phyloP scores from a whole-genome alignment of 1,140 invertebrate species.

The Drosophila lacteicornis region DNA sequence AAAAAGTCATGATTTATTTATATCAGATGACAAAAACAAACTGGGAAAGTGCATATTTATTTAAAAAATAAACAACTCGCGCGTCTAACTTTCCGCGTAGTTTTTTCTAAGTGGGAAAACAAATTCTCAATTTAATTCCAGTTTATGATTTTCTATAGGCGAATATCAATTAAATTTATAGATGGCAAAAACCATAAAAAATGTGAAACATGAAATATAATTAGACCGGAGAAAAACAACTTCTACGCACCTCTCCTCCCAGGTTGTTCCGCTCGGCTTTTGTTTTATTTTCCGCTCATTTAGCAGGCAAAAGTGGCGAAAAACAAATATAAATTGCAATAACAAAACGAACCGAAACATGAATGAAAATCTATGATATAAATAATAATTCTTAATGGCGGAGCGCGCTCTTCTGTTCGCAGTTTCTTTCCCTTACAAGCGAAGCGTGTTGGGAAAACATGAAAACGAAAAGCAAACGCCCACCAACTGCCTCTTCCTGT shows the following conservation, averaged over 20 bases:
- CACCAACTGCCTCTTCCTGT: conserved; percentile 16
- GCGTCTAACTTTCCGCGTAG: conserved; percentile 10
- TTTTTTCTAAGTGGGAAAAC: conserved; percentile 20
- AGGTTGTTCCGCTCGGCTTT: conserved; percentile 5
- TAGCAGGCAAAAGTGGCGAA: conserved; percentile 23
- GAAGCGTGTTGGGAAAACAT: conserved; percentile 40
- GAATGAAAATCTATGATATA: conserved; percentile 77
- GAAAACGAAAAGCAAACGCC: conserved; percentile 46
- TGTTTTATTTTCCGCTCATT: conserved; percentile 37
- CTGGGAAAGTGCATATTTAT: conserved; percentile 24
- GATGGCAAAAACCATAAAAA: conserved; percentile 33
- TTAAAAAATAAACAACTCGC: conserved; percentile 30
- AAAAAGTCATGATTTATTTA: conserved; percentile 32
- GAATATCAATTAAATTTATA: conserved; percentile 41
- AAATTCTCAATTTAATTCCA: conserved; percentile 35
- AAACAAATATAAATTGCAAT: conserved; percentile 31
- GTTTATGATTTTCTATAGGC: conserved; percentile 26
- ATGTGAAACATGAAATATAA: conserved; percentile 64
- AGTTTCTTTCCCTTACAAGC: conserved; percentile 36
- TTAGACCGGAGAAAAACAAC: conserved; percentile 40
- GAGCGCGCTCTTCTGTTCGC: neutral
- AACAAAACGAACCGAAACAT: conserved; percentile 66
- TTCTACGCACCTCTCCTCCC: conserved; percentile 3
- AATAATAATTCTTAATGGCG: conserved; percentile 67
- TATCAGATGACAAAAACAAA: conserved; percentile 38